Percentiles rank a stretch among this genome's conserved stretches.
phyloP scores from a whole-genome alignment of 2,888 invertebrate species.

The Torymus aiolomorphi region DNA sequence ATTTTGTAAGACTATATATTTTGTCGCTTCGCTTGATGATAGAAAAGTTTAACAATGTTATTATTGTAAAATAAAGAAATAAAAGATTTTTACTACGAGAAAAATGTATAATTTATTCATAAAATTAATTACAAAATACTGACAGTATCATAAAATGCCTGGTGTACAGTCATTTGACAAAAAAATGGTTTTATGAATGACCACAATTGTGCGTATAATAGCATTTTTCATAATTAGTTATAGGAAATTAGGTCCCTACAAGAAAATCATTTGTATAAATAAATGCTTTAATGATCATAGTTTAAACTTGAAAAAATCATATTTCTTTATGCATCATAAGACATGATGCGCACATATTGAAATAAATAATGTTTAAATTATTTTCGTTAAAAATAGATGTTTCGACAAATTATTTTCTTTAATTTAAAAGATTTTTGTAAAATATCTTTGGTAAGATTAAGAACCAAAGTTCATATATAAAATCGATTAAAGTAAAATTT shows the following conservation, averaged over 20 bases:
- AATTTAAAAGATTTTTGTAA: neutral
- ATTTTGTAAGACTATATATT: slow-evolving; percentile 35
- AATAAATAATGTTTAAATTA: too few species aligned
- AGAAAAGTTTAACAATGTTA: slow-evolving; percentile 24
- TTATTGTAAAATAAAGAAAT: slow-evolving; percentile 32
- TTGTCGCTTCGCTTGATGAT: slow-evolving; percentile 29
- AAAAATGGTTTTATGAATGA: too few species aligned
- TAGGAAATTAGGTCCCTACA: too few species aligned
- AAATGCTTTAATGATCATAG: too few species aligned
- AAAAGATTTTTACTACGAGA: slow-evolving; percentile 46
- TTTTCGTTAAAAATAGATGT: too few species aligned
- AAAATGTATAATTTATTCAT: slow-evolving; percentile 48
- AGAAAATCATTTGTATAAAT: too few species aligned
- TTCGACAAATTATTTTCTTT: neutral
- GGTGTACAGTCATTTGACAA: neutral
- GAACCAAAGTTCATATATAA: neutral
- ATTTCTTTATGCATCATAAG: too few species aligned
- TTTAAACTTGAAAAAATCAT: too few species aligned
- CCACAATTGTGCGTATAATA: too few species aligned
- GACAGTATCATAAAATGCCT: slow-evolving; percentile 21
- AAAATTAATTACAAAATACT: slow-evolving; percentile 47
- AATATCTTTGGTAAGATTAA: slow-evolving; percentile 39
- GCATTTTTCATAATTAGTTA: too few species aligned
- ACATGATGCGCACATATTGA: too few species aligned
- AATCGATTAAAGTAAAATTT: slow-evolving; percentile 28